Evolutionary conservation across 53 echinoderm and acorn worm genomes (phyloP).

Genomic region (Stichopus horrens): DNA sequence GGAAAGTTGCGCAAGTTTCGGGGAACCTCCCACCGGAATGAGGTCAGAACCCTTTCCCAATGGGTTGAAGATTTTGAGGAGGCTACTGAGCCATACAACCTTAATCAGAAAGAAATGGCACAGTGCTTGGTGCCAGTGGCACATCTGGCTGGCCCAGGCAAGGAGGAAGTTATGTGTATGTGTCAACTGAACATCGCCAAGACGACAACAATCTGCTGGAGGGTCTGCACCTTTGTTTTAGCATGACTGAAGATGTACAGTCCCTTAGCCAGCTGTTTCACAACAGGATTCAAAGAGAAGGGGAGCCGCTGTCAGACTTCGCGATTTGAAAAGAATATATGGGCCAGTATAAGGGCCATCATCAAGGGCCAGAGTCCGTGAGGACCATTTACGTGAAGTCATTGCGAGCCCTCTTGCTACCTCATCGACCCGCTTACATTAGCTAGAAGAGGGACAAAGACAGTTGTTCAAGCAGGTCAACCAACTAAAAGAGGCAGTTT

Average conservation of each 20-base stretch:
- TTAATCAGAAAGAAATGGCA: background rate
- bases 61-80: constrained; percentile 21
- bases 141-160: background rate
- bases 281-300: background rate
- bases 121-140: background rate
- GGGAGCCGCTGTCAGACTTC: background rate
- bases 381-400: background rate
- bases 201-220: background rate
- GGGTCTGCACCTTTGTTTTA: too few relatives aligned
- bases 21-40: background rate
- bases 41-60: background rate
- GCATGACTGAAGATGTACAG: too few relatives aligned
- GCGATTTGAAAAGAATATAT: background rate
- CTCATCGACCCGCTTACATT: too few relatives aligned
- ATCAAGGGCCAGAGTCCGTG: background rate
- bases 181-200: background rate
- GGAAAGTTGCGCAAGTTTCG: background rate
- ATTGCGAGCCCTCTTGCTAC: background rate
- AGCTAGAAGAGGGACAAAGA: background rate
- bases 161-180: background rate
- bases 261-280: too few relatives aligned
- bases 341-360: background rate
- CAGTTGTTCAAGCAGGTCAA: background rate
- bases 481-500: background rate
- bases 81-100: background rate